These are phyloP conservation scores for Grantiella picta DNA, from an alignment of 2,113 vertebrate species.

Conservation along the genomic window DNA sequence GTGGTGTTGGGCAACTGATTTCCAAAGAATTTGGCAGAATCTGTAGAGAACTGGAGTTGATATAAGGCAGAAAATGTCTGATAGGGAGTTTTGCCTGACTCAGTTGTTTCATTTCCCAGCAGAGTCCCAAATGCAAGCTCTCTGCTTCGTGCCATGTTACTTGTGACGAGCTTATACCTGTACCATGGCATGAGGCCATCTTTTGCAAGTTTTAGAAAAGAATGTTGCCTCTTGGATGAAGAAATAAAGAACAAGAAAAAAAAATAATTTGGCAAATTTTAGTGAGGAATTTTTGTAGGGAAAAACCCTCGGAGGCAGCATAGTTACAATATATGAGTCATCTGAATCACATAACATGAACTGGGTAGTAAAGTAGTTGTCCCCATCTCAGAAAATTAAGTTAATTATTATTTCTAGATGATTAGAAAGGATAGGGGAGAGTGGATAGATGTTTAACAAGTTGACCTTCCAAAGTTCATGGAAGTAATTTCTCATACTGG, in stretches of 20 bases:
- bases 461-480: conserved; percentile 58
- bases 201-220: neutral
- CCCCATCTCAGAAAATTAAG: conserved; percentile 21
- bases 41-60: neutral
- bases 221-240: neutral
- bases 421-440: conserved; percentile 25
- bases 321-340: neutral
- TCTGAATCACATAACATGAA: neutral
- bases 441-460: conserved; percentile 61
- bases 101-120: neutral
- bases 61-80: neutral
- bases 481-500: conserved; percentile 13
- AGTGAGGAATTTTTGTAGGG: neutral
- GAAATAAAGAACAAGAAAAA: neutral
- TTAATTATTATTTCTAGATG: conserved; percentile 61
- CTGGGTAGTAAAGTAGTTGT: neutral
- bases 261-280: neutral
- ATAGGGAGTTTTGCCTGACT: neutral
- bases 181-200: neutral
- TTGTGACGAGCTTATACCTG: neutral
- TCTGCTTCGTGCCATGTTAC: neutral
- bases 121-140: neutral
- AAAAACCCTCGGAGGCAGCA: neutral
- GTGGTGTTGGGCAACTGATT: neutral
- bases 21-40: neutral